Conservation (phyloP, 2,113 vertebrate species). For the Podarcis muralis region DNA sequence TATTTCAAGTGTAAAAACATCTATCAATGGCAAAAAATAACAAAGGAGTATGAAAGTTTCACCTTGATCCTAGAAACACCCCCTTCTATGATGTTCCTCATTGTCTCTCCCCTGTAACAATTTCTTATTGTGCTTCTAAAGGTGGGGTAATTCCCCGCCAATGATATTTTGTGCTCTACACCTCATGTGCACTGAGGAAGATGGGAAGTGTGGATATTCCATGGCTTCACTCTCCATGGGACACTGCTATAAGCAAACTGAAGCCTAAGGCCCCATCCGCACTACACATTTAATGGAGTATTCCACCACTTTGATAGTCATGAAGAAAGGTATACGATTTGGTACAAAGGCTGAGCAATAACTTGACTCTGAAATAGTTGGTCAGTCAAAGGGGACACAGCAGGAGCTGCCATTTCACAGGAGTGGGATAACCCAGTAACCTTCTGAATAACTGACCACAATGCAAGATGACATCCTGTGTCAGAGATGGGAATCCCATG, state of each 20-base stretch:
- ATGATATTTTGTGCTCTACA: neutral
- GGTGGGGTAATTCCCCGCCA: no score
- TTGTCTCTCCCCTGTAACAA: no score
- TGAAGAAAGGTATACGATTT: neutral
- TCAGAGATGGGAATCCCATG: neutral
- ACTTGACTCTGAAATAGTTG: neutral
- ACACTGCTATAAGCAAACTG: neutral
- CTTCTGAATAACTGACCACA: no score
- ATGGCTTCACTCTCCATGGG: neutral
- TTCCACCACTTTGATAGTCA: no score
- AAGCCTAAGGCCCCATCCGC: neutral
- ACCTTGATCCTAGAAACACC: no score
- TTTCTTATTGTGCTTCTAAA: no score
- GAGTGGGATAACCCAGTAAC: neutral
- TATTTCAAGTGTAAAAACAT: no score
- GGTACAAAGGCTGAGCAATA: neutral
- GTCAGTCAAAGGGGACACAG: neutral
- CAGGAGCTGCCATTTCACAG: neutral
- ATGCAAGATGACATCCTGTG: neutral
- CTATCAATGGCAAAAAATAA: no score
- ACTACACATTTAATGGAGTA: no score
- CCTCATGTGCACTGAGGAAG: neutral
- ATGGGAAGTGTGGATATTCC: neutral
- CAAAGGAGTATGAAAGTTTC: no score
- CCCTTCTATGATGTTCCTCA: no score